phyloP scores from a whole-genome alignment of 2,888 invertebrate species.

The Ophion ventricosus region DNA sequence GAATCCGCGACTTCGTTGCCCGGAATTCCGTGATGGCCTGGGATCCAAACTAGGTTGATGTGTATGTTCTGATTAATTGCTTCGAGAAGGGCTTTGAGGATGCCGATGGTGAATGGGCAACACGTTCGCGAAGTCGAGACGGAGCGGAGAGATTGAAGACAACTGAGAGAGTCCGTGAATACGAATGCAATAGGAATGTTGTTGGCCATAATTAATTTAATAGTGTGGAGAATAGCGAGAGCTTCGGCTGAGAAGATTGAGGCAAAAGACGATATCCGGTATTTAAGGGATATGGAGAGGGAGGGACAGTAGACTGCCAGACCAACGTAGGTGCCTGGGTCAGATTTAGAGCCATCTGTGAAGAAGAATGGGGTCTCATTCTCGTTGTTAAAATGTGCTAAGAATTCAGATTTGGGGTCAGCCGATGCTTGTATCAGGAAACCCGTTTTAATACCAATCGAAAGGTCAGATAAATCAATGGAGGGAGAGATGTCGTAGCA shows the following conservation, averaged over 20 bases:
- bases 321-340: background rate
- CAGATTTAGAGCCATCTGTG: constrained; percentile 57
- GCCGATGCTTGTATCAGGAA: background rate
- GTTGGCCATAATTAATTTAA: too few species aligned
- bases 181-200: too few species aligned
- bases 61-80: too few species aligned
- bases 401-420: background rate
- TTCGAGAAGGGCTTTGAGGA: background rate
- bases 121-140: background rate
- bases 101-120: background rate
- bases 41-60: constrained; percentile 4
- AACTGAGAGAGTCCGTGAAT: too few species aligned
- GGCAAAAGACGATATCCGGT: too few species aligned
- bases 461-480: background rate
- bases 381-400: background rate
- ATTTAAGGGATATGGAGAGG: too few species aligned
- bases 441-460: too few species aligned
- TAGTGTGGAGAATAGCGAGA: too few species aligned
- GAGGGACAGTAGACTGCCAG: constrained; percentile 33
- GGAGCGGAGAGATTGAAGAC: too few species aligned
- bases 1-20: constrained; percentile 12
- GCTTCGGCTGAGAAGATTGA: too few species aligned
- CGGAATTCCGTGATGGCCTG: constrained; percentile 2
- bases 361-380: constrained; percentile 23
- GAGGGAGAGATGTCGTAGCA: background rate